Conservation (phyloP, 1,140 invertebrate species). For the Bursaphelenchus mucronatus region DNA sequence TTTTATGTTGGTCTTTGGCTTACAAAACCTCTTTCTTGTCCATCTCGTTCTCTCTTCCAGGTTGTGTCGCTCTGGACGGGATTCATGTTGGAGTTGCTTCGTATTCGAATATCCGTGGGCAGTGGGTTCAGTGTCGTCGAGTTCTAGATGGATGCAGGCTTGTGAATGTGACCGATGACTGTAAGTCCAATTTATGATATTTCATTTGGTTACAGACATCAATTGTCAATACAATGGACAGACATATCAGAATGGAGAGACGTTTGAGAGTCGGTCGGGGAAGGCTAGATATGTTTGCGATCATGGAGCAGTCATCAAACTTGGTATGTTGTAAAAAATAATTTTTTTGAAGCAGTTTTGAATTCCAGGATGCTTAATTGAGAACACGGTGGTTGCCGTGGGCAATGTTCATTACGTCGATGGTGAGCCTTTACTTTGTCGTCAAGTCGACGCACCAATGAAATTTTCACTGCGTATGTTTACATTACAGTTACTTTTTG, state of each 20-base stretch:
- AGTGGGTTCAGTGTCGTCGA: conserved; percentile 45
- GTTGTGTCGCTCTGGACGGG: conserved; percentile 38
- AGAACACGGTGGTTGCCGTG: conserved; percentile 33
- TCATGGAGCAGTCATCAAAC: conserved; percentile 42
- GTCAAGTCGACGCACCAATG: conserved; percentile 33
- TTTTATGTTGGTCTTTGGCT: not conserved
- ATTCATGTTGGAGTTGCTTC: conserved; percentile 30
- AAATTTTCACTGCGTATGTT: conserved; percentile 19
- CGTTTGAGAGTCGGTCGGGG: conserved; percentile 25
- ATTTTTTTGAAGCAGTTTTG: conserved; percentile 25
- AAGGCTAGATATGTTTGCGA: conserved; percentile 32
- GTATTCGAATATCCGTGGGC: conserved; percentile 38
- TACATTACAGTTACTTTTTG: not conserved
- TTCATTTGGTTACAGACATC: conserved; percentile 29
- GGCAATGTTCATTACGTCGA: conserved; percentile 41
- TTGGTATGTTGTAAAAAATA: conserved; percentile 28
- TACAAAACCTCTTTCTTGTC: not conserved
- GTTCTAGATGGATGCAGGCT: conserved; percentile 41
- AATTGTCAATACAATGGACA: conserved; percentile 37
- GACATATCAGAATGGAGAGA: conserved; percentile 34
- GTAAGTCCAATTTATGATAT: conserved; percentile 24
- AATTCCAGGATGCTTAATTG: conserved; percentile 35
- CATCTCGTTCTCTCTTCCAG: conserved; percentile 30
- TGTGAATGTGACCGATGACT: conserved; percentile 43
- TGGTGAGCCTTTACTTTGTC: conserved; percentile 39